These are phyloP conservation scores for Cerastoderma edule DNA, from an alignment of 2,888 invertebrate species.

Conservation along the genomic window DNA sequence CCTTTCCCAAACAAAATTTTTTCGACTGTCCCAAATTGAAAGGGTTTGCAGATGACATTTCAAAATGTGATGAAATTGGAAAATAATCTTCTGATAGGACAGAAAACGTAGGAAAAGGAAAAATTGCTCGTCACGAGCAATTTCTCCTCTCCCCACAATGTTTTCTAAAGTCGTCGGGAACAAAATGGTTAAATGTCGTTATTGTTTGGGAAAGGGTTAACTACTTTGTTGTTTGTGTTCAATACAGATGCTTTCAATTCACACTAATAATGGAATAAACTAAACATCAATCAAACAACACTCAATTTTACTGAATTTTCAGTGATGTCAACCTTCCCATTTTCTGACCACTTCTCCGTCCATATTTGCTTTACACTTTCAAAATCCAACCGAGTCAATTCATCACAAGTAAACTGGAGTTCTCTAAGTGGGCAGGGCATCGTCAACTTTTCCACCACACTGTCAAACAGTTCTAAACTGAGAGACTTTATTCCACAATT, in stretches of 20 bases:
- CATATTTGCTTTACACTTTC: neutral
- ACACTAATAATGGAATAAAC: neutral
- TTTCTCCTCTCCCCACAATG: conserved; percentile 3
- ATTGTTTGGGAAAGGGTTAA: neutral
- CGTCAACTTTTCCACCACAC: conserved; percentile 67
- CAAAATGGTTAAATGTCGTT: too few species aligned
- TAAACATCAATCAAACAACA: neutral
- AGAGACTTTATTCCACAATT: conserved; percentile 72
- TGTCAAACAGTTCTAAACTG: conserved; percentile 68
- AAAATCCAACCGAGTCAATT: neutral
- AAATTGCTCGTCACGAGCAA: too few species aligned
- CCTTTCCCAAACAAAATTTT: too few species aligned
- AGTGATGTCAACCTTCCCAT: neutral
- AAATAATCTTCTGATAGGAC: too few species aligned
- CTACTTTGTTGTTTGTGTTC: neutral
- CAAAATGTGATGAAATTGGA: too few species aligned
- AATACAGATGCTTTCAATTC: neutral
- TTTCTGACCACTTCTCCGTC: neutral
- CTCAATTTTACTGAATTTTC: neutral
- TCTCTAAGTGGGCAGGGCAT: conserved; percentile 4
- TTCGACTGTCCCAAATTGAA: too few species aligned
- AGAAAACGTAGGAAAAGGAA: too few species aligned
- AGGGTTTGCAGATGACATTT: too few species aligned
- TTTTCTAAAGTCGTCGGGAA: neutral
- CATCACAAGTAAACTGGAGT: neutral